A percentile compares a stretch with the other conserved stretches of the same genome.
Conservation (phyloP, 2,797 vertebrate genomes). For the Esox masquinongy region DNA sequence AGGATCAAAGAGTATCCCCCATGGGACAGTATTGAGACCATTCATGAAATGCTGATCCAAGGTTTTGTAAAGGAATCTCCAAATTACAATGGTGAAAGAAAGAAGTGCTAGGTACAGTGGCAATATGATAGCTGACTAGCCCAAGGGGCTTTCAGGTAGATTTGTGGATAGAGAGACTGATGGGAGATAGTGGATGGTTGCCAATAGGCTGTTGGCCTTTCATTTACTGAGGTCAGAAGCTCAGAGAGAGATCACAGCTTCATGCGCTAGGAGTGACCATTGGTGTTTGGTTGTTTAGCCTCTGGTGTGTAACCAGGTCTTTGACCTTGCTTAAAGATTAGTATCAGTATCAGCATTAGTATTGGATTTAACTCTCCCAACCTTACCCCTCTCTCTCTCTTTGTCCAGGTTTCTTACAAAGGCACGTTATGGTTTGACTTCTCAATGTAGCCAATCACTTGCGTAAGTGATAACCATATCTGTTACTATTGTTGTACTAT, state of each 20-base stretch:
- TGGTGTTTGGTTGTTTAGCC: constrained; percentile 66
- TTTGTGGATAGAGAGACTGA: constrained; percentile 67
- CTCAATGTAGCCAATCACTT: constrained; percentile 30
- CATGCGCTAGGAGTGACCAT: constrained; percentile 65
- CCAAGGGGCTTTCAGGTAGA: constrained; percentile 62
- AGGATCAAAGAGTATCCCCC: constrained; percentile 78
- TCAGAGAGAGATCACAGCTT: constrained; percentile 70
- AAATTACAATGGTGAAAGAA: constrained; percentile 78
- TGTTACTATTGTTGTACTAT: background rate
- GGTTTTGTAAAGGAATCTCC: constrained; percentile 80
- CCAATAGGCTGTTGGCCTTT: constrained; percentile 67
- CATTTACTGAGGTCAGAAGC: constrained; percentile 72
- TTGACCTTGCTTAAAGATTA: constrained; percentile 80
- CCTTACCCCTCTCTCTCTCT: constrained; percentile 48
- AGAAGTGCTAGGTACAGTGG: constrained; percentile 72
- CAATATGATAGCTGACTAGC: constrained; percentile 72
- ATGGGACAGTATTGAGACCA: constrained; percentile 70
- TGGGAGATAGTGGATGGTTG: constrained; percentile 63
- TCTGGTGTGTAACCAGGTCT: constrained; percentile 75
- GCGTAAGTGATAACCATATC: background rate
- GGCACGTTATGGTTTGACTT: constrained; percentile 38
- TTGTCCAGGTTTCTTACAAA: constrained; percentile 56
- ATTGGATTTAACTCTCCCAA: constrained; percentile 59
- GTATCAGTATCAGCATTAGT: constrained; percentile 75
- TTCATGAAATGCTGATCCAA: constrained; percentile 75